Percentiles rank a stretch among this genome's conserved stretches.
Conservation (phyloP, 1,140 invertebrate species). For the Pogonognathellus flavescens region DNA sequence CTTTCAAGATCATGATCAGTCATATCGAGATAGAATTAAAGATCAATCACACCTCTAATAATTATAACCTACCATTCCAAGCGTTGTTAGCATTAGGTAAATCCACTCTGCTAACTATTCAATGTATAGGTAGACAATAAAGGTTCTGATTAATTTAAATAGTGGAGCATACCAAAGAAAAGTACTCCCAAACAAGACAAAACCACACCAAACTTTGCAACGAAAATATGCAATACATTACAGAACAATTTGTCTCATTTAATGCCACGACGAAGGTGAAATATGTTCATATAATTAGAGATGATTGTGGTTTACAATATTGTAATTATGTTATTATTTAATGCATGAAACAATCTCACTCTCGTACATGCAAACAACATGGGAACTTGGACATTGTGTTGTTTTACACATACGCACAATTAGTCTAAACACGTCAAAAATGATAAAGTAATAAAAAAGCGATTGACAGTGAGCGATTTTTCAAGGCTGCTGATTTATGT, state of each 20-base stretch:
- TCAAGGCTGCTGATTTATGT: too few species aligned
- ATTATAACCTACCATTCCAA: background rate
- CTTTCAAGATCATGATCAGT: conserved; percentile 43
- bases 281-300: conserved; percentile 26
- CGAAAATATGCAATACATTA: conserved; percentile 10
- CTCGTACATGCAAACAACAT: too few species aligned
- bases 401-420: too few species aligned
- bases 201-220: conserved; percentile 34
- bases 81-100: too few species aligned
- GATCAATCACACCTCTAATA: conserved; percentile 40
- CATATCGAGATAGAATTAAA: conserved; percentile 17
- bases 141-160: background rate
- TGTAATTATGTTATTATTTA: too few species aligned
- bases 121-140: background rate
- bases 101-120: background rate
- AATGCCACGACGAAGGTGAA: conserved; percentile 21
- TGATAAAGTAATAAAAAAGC: too few species aligned
- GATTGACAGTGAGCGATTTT: too few species aligned
- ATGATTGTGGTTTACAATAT: conserved; percentile 19
- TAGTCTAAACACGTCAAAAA: too few species aligned
- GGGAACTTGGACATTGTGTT: too few species aligned
- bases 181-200: background rate
- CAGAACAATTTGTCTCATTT: conserved; percentile 31
- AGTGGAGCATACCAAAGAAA: background rate
- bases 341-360: too few species aligned